These are phyloP conservation scores for Allobates femoralis DNA, from an alignment of 2,797 vertebrate genomes.

Conservation along the genomic window DNA sequence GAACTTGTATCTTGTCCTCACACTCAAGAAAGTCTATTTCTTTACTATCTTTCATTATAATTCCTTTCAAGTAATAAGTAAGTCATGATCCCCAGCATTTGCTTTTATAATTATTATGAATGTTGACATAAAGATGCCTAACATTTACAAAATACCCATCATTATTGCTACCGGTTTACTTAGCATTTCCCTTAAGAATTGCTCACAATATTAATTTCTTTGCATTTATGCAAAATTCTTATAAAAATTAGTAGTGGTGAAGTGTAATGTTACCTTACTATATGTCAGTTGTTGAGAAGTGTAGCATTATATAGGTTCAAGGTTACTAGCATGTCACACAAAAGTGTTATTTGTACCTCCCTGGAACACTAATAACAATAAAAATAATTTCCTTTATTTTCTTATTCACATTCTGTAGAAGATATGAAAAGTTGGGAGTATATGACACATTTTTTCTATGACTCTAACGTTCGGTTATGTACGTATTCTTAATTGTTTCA, in stretches of 20 bases:
- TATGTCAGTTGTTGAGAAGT: neutral
- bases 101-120: neutral
- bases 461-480: neutral
- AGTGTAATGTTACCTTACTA: neutral
- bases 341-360: neutral
- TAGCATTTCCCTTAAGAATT: conserved; percentile 1
- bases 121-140: neutral
- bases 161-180: neutral
- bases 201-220: neutral
- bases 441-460: neutral
- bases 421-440: neutral
- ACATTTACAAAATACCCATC: neutral
- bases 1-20: neutral
- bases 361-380: neutral
- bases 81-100: neutral
- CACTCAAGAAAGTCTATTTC: neutral
- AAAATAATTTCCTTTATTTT: neutral
- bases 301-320: neutral
- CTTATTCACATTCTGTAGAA: conserved; percentile 4
- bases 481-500: too few relatives aligned
- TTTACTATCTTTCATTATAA: neutral
- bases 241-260: neutral
- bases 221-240: neutral
- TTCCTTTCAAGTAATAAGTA: neutral
- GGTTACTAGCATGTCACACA: neutral